Conservation (phyloP, 2,797 vertebrate species). For the Hafferia zeledoni region DNA sequence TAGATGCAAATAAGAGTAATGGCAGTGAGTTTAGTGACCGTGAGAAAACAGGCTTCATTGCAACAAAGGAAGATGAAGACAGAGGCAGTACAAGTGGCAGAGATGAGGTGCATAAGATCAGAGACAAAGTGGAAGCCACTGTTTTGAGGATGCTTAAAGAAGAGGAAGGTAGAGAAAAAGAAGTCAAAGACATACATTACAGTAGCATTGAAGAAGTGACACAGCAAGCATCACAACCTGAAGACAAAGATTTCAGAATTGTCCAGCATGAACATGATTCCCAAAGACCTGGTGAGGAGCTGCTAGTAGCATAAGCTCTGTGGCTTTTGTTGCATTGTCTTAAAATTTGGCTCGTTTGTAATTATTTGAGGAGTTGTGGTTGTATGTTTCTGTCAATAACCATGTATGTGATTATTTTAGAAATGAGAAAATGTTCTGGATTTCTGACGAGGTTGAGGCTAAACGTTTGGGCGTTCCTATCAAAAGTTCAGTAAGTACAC, state of each 20-base stretch:
- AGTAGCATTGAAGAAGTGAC: background rate
- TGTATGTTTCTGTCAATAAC: background rate
- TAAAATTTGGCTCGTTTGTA: background rate
- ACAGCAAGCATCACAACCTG: background rate
- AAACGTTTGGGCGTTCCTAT: background rate
- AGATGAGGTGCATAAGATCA: background rate
- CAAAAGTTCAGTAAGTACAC: slow-evolving; percentile 44
- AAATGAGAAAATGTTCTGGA: background rate
- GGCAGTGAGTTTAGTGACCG: background rate
- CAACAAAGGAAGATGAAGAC: background rate
- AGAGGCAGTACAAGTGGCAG: background rate
- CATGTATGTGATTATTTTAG: slow-evolving; percentile 31
- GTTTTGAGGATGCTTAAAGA: background rate
- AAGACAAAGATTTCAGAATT: background rate
- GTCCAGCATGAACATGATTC: background rate
- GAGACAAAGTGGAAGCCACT: background rate
- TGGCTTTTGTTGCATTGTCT: background rate
- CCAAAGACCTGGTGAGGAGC: background rate
- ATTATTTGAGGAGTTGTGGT: background rate
- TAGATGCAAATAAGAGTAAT: background rate
- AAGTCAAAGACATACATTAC: background rate
- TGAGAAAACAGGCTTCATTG: background rate
- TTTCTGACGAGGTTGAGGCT: slow-evolving; percentile 7
- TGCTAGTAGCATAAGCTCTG: background rate
- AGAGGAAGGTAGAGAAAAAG: background rate